phyloP scores from a whole-genome alignment of 1,140 invertebrate genomes.

The Gryllus bimaculatus region DNA sequence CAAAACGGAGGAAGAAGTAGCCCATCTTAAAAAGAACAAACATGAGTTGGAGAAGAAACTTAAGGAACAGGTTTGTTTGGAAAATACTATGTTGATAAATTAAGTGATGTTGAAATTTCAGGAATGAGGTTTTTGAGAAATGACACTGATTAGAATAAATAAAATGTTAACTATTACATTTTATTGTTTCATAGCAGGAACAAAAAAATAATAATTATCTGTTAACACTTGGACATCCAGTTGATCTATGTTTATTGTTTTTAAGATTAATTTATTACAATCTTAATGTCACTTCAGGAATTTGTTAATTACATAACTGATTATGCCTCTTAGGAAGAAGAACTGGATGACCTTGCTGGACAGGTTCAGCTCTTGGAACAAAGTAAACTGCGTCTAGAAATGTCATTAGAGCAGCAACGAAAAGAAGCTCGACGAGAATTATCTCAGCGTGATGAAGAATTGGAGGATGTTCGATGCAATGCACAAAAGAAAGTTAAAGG shows the following conservation, averaged over 20 bases:
- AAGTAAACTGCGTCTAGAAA: conserved; percentile 81
- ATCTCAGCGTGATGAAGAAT: conserved; percentile 81
- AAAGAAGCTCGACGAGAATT: conserved; percentile 82
- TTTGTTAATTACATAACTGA: background rate
- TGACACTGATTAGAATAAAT: background rate
- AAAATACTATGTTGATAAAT: background rate
- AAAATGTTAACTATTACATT: background rate
- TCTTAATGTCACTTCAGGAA: too few species aligned
- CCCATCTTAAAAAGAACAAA: conserved; percentile 67
- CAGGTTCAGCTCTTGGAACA: conserved; percentile 73
- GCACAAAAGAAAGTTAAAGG: conserved; percentile 85
- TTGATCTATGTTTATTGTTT: too few species aligned
- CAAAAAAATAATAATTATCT: too few species aligned
- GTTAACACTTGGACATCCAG: too few species aligned
- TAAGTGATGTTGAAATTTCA: background rate
- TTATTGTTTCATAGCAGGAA: background rate
- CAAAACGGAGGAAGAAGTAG: conserved; percentile 79
- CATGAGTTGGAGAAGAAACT: conserved; percentile 78
- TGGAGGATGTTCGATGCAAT: conserved; percentile 79
- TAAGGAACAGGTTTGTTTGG: conserved; percentile 57
- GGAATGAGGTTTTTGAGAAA: background rate
- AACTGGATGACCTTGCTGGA: conserved; percentile 86
- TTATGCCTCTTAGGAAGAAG: conserved; percentile 58
- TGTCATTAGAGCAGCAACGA: conserved; percentile 82
- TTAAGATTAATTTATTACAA: too few species aligned